Conservation (phyloP, 2,888 invertebrate genomes). For the Sipunculus nudus region DNA sequence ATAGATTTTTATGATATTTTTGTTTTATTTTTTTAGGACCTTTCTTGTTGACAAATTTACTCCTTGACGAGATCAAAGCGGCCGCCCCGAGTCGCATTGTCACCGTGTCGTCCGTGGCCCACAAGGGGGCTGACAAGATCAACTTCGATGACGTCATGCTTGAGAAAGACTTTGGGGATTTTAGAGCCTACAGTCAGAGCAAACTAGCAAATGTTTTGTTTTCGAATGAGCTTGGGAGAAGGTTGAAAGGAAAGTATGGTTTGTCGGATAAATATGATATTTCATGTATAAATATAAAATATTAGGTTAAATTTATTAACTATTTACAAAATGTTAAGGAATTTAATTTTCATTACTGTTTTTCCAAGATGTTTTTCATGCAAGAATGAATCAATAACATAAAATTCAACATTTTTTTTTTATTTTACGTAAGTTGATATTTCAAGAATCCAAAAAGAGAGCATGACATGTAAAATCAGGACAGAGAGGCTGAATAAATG, state of each 20-base stretch:
- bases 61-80: slow-evolving; percentile 56
- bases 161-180: slow-evolving; percentile 44
- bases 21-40: slow-evolving; percentile 43
- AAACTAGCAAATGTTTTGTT: slow-evolving; percentile 62
- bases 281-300: neutral
- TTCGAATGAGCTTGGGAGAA: slow-evolving; percentile 52
- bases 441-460: too few species aligned
- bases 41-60: slow-evolving; percentile 59
- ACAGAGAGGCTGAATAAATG: too few species aligned
- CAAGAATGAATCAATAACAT: too few species aligned
- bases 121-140: slow-evolving; percentile 49
- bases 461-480: too few species aligned
- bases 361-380: too few species aligned
- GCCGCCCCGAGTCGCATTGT: slow-evolving; percentile 58
- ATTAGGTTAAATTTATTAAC: neutral
- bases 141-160: slow-evolving; percentile 56
- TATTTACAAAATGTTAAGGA: neutral
- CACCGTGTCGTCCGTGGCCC: slow-evolving; percentile 53
- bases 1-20: too few species aligned
- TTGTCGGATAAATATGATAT: neutral
- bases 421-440: too few species aligned
- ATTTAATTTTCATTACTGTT: neutral
- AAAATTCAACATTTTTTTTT: too few species aligned
- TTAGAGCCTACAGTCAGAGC: slow-evolving; percentile 47
- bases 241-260: slow-evolving; percentile 50